Base-by-base conservation (phyloP, 1,140 invertebrate genomes). In the Pseudomyrmex cubaensis region DNA sequence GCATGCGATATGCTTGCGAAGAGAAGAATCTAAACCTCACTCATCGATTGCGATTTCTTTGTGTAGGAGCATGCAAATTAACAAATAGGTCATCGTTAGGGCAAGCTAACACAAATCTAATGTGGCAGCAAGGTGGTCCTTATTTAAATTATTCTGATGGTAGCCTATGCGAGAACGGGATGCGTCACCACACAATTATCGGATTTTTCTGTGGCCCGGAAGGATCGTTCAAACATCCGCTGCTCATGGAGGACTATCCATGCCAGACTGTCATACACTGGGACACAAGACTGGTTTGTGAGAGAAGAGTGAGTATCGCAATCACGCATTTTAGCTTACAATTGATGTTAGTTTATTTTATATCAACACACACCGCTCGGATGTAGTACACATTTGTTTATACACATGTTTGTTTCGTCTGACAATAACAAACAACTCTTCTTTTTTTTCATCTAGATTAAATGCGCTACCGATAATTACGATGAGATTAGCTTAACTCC, bases 121-220 rank as follows among this genome's bases (percentile, higher is more conserved):
- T 92, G 73, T 95, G 94, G 93, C 91, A 93, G 85, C 91, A 94
- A 82, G 93, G 91, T 80, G 94, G 95, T 66, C 93, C 94, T 12
- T 95, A 95, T 90, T 91, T 95, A 70, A 94, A 95, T 83, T 95
- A 95, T 85, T 94, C 94, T 25, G 88, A 94, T 80, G 95, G 95
- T 20, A 90, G 91, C 72, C 50, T 89, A 57, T 95, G 95, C 9
- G 66, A 59, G 80, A 22, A 86, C 59, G 85, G 80, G 7, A 77
- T 82, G 82, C 88, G 62, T 22, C 92, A 88, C 52, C 95, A 94
- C 85, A 95, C 95, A 52, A 89, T 93, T 91, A 95, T 95, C 83
- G 92, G 92, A 86, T 95, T 95, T 88, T 90, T 93, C 70, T 95
- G 95, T 80, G 89, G 89, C 15, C 86, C 91, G 35, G 93, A 95